Evolutionary conservation across 1,140 invertebrate genomes (phyloP), one percentile per base, ranked within the genome.

Genomic region (Macrocentrus cingulum): DNA sequence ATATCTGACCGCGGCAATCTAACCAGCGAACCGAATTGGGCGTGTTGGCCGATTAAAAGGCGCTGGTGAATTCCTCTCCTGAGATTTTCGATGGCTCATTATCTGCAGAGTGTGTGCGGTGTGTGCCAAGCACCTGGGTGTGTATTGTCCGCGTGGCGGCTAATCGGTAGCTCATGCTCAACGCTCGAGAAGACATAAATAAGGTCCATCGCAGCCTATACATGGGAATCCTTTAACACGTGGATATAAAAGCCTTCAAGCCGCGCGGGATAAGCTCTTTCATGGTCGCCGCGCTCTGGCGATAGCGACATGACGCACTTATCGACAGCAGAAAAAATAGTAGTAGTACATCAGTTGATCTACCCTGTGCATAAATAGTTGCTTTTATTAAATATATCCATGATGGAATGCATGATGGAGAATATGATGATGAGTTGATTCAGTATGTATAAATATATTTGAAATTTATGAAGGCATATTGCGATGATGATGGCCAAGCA

Each of bases 161-260:
- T 74, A 70, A 77, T 78, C 72, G 72, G 76, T 75, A 75, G 73
- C 72, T 55, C n/a, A 15, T 18, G 42, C 46, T 15, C n/a, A n/a
- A n/a, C 25, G 18, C 32, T 13, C 34, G 64, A 63, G 72, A 63
- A 53, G 67, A 64, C 73, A 77, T 78, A 77, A 78, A 80, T 75
- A 77, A 80, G 74, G 76, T 77, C 68, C 72, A 72, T 70, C 68
- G 68, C 49, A 65, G 48, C 53, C 61, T 61, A 61, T 76, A 79
- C 77, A 79, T 67, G 75, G 62, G 76, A 78, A 80, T 78, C 75
- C 76, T 78, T 77, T 76, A 78, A 63, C 55, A 51, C 44, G 49
- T 57, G 50, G 55, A n/a, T n/a, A 62, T 62, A 62, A 58, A 46
- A 56, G 29, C 29, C 46, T 34, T 37, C 8, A 18, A 51, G 51